Conservation (phyloP, 2,797 vertebrate species). For the Neostethus bicornis region DNA sequence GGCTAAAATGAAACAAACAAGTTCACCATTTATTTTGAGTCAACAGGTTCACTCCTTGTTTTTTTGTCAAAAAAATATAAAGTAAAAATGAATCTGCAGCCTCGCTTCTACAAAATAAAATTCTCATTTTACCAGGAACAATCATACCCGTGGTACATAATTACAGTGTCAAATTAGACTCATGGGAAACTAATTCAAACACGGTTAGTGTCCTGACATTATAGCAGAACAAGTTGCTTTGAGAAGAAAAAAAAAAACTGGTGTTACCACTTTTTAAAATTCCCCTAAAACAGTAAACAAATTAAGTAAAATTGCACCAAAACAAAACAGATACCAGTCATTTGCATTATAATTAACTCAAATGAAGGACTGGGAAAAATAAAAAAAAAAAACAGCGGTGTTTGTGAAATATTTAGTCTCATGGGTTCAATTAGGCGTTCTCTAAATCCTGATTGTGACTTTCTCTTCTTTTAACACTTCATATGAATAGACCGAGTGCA, state of each 20-base stretch:
- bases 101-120: background rate
- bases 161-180: background rate
- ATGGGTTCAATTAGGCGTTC: conserved; percentile 68
- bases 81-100: background rate
- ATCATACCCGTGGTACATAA: background rate
- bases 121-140: background rate
- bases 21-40: background rate
- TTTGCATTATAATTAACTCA: conserved; percentile 12
- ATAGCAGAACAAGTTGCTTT: background rate
- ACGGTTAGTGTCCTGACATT: background rate
- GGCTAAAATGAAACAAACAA: background rate
- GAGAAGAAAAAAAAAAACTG: background rate
- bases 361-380: conserved; percentile 48
- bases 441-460: conserved; percentile 38
- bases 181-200: background rate
- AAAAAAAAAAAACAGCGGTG: conserved; percentile 41
- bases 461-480: conserved; percentile 22
- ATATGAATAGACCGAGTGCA: conserved; percentile 8
- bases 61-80: background rate
- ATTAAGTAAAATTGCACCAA: too few species aligned
- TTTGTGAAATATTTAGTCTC: conserved; percentile 58
- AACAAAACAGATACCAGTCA: too few species aligned
- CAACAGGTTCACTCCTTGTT: background rate
- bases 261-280: background rate
- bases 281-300: background rate